phyloP scores from a whole-genome alignment of 2,888 invertebrate species.

The Stenotaenia linearis region DNA sequence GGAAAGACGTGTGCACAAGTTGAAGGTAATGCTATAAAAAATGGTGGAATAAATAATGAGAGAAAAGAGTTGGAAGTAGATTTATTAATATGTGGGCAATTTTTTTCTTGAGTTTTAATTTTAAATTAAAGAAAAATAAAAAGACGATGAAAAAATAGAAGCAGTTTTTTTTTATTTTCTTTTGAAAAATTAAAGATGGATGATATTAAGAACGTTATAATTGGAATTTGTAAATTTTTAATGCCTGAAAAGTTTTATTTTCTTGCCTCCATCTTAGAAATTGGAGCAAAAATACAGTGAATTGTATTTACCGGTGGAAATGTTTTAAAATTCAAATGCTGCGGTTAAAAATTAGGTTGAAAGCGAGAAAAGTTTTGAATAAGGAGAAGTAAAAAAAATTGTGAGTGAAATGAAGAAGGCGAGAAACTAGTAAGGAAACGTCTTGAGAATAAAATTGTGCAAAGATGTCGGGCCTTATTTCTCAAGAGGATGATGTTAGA shows the following conservation, averaged over 20 bases:
- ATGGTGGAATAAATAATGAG: neutral
- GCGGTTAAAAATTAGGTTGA: neutral
- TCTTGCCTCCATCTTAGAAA: neutral
- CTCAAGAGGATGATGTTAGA: constrained; percentile 19
- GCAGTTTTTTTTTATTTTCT: neutral
- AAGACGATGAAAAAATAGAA: neutral
- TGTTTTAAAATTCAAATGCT: neutral
- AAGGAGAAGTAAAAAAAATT: neutral
- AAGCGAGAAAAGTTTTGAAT: neutral
- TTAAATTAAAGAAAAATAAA: neutral
- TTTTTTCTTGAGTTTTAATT: neutral
- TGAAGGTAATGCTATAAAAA: neutral
- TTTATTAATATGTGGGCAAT: constrained; percentile 7
- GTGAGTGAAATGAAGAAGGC: neutral
- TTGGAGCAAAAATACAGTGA: neutral
- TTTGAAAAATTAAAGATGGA: neutral
- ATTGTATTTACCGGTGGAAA: neutral
- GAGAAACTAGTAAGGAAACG: neutral
- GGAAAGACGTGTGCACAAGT: neutral
- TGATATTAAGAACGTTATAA: neutral
- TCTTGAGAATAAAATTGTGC: constrained; percentile 20
- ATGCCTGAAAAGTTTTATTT: too few relatives aligned
- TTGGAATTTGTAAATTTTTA: too few relatives aligned
- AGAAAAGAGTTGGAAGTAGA: neutral
- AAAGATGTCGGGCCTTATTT: neutral